Evolutionary conservation across 2,888 invertebrate species (phyloP).

Genomic region (Zygothrica quintamaculata): DNA sequence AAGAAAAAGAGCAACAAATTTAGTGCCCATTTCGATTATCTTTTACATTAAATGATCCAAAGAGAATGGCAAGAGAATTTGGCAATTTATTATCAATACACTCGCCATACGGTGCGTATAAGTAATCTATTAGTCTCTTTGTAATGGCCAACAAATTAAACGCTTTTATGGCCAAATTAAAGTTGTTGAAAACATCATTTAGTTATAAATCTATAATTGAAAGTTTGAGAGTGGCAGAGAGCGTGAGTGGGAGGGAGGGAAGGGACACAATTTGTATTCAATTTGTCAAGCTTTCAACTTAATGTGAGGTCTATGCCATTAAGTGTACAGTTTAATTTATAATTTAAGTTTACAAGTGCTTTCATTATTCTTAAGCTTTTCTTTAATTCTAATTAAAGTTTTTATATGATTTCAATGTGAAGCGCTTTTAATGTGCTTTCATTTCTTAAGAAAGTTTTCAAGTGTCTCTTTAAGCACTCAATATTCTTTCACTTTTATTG

Average conservation of each 20-base stretch:
- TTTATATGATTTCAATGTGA: too few relatives aligned
- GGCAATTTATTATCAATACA: background rate
- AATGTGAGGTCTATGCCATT: background rate
- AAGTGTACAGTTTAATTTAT: too few relatives aligned
- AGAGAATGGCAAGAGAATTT: conserved; percentile 20
- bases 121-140: conserved; percentile 9
- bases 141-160: background rate
- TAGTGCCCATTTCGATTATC: conserved; percentile 27
- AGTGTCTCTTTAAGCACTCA: too few relatives aligned
- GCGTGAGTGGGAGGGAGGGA: too few relatives aligned
- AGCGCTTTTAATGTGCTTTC: too few relatives aligned
- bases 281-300: background rate
- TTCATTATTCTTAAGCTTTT: too few relatives aligned
- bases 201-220: too few relatives aligned
- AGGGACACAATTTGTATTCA: background rate
- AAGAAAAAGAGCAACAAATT: conserved; percentile 19
- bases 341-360: too few relatives aligned
- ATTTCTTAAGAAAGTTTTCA: too few relatives aligned
- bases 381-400: too few relatives aligned
- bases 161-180: background rate
- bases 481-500: too few relatives aligned
- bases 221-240: too few relatives aligned
- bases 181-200: background rate
- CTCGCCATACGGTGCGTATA: conserved; percentile 27
- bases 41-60: background rate